A percentile compares a stretch with the other conserved stretches of the same genome.
These are phyloP conservation scores for Bicyclus anynana DNA, from an alignment of 1,140 invertebrate species.

Conservation along the genomic window DNA sequence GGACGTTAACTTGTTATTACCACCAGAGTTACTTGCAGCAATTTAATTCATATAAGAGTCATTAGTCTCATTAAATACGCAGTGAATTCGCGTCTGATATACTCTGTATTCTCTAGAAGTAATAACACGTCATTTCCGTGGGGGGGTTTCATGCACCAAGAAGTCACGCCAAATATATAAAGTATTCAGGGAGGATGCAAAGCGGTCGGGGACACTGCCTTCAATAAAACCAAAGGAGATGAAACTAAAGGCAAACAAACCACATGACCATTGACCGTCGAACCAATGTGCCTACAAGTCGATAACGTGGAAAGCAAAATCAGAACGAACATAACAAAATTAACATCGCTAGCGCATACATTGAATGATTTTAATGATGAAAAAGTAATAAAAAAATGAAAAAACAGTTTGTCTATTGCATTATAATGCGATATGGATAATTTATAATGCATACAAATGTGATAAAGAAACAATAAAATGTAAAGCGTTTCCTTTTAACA, in stretches of 20 bases:
- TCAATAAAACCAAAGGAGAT: constrained; percentile 74
- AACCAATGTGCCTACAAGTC: constrained; percentile 36
- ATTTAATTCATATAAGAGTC: too few species aligned
- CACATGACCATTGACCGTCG: constrained; percentile 42
- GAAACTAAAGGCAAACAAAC: constrained; percentile 52
- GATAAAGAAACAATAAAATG: constrained; percentile 35
- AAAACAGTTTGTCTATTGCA: constrained; percentile 10
- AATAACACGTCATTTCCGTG: too few species aligned
- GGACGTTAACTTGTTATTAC: background rate
- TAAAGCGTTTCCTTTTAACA: constrained; percentile 50
- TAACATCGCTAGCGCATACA: constrained; percentile 44
- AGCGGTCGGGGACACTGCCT: constrained; percentile 76
- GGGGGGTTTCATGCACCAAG: constrained; percentile 70
- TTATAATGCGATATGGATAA: constrained; percentile 5
- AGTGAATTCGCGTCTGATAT: too few species aligned
- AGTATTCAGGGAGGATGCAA: constrained; percentile 70
- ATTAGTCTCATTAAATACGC: too few species aligned
- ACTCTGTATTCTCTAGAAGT: background rate
- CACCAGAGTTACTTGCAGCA: background rate
- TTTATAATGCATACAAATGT: constrained; percentile 42
- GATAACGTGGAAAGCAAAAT: constrained; percentile 30
- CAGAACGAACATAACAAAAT: constrained; percentile 43
- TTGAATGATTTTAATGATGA: constrained; percentile 29
- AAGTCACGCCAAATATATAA: constrained; percentile 74
- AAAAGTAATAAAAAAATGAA: constrained; percentile 17